These are phyloP conservation scores for Zootermopsis nevadensis DNA, from an alignment of 2,888 invertebrate species.

Conservation along the genomic window DNA sequence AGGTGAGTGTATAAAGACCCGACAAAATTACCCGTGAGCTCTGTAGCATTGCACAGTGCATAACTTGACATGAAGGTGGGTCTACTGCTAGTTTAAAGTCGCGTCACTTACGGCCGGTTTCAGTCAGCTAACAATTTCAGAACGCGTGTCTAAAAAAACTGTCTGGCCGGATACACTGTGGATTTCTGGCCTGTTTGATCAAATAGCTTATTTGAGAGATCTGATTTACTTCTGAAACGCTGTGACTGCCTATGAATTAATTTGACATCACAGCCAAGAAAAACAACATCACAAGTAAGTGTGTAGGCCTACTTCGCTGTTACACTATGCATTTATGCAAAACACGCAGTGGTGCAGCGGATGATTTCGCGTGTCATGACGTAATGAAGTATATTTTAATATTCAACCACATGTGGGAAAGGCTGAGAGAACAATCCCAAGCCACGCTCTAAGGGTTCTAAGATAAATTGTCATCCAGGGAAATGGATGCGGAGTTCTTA, in stretches of 20 bases:
- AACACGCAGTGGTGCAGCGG: neutral
- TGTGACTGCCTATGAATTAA: too few relatives aligned
- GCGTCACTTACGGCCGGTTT: neutral
- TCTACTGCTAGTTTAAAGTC: neutral
- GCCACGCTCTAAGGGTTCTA: neutral
- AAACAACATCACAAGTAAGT: too few relatives aligned
- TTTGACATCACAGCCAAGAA: too few relatives aligned
- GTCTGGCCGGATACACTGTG: neutral
- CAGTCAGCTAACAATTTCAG: constrained; percentile 12
- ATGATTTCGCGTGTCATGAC: too few relatives aligned
- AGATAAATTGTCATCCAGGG: neutral
- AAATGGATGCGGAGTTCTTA: neutral
- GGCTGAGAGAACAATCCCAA: too few relatives aligned
- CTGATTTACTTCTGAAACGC: too few relatives aligned
- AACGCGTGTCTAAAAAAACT: constrained; percentile 4
- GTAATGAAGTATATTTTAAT: too few relatives aligned
- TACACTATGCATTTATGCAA: neutral
- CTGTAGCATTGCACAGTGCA: neutral
- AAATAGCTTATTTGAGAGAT: constrained; percentile 40
- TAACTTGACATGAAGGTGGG: neutral
- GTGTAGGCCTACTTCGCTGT: too few relatives aligned
- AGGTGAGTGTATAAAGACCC: too few relatives aligned
- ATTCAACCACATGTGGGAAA: too few relatives aligned
- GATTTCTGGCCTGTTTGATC: constrained; percentile 35
- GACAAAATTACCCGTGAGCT: too few relatives aligned